Percentiles rank a stretch among this genome's conserved stretches.
These are phyloP conservation scores for Sepiola atlantica DNA, from an alignment of 2,888 invertebrate genomes.

Conservation along the genomic window DNA sequence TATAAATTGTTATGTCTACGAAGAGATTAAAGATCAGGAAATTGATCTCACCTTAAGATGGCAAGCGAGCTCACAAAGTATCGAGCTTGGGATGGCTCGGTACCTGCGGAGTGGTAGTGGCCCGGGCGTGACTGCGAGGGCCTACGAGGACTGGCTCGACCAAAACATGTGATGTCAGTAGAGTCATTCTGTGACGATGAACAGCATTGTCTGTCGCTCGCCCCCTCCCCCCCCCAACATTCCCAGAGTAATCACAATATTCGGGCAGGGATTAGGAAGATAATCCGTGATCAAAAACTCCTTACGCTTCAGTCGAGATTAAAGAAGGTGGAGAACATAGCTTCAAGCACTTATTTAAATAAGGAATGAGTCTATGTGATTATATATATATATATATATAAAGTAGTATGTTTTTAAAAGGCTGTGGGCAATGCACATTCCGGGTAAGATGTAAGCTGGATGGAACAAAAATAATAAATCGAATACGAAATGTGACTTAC, in stretches of 20 bases:
- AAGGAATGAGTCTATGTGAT: background rate
- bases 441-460: no score
- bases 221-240: background rate
- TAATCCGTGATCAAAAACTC: background rate
- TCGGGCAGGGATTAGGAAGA: background rate
- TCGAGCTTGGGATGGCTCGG: background rate
- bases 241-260: background rate
- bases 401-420: no score
- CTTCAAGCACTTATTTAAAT: background rate
- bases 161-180: background rate
- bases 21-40: slow-evolving; percentile 2
- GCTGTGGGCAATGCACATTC: no score
- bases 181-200: background rate
- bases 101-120: background rate
- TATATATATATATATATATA: background rate
- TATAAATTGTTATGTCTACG: slow-evolving; percentile 1
- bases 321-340: background rate
- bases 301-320: background rate
- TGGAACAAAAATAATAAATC: no score
- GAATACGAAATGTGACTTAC: no score
- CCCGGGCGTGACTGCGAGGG: background rate
- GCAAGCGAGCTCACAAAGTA: background rate
- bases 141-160: background rate
- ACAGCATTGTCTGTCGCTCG: background rate
- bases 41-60: slow-evolving; percentile 32